Evolutionary conservation across 2,888 invertebrate genomes (phyloP).

Genomic region (Drosophila birchii): DNA sequence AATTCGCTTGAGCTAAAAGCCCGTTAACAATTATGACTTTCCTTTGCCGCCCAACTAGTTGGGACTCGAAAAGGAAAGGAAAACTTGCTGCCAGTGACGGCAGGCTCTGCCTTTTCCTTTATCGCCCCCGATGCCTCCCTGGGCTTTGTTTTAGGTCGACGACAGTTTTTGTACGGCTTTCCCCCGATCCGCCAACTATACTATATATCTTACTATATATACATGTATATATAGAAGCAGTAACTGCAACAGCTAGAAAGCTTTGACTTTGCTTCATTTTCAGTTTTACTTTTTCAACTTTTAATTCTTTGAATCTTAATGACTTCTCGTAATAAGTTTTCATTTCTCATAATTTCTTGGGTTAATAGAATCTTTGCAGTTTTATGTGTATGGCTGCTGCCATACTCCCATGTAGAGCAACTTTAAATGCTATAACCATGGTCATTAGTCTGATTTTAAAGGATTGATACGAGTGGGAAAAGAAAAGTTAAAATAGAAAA

Average conservation of each 20-base stretch:
- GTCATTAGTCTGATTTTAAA: slow-evolving; percentile 1
- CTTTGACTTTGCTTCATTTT: slow-evolving; percentile 62
- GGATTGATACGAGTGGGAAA: not conserved
- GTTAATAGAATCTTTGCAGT: slow-evolving; percentile 77
- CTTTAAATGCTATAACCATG: slow-evolving; percentile 62
- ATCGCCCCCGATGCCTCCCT: slow-evolving; percentile 11
- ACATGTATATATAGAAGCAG: not conserved
- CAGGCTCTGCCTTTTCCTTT: slow-evolving; percentile 38
- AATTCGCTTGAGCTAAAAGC: slow-evolving; percentile 58
- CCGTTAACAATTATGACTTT: slow-evolving; percentile 76
- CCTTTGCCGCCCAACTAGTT: slow-evolving; percentile 54
- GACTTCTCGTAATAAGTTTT: slow-evolving; percentile 84
- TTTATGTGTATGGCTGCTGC: slow-evolving; percentile 36
- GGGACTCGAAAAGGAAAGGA: slow-evolving; percentile 57
- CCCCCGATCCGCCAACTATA: slow-evolving; percentile 18
- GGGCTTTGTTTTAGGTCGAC: slow-evolving; percentile 57
- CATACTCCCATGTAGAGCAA: slow-evolving; percentile 49
- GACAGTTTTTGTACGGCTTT: slow-evolving; percentile 61
- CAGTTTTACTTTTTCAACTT: slow-evolving; percentile 75
- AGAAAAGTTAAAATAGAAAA: not conserved
- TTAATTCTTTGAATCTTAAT: slow-evolving; percentile 83
- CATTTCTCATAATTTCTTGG: slow-evolving; percentile 82
- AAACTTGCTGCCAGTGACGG: slow-evolving; percentile 56
- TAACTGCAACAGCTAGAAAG: slow-evolving; percentile 22
- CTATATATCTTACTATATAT: not conserved